Evolutionary conservation across 2,797 vertebrate genomes (phyloP).

Genomic region (Danio choprae): DNA sequence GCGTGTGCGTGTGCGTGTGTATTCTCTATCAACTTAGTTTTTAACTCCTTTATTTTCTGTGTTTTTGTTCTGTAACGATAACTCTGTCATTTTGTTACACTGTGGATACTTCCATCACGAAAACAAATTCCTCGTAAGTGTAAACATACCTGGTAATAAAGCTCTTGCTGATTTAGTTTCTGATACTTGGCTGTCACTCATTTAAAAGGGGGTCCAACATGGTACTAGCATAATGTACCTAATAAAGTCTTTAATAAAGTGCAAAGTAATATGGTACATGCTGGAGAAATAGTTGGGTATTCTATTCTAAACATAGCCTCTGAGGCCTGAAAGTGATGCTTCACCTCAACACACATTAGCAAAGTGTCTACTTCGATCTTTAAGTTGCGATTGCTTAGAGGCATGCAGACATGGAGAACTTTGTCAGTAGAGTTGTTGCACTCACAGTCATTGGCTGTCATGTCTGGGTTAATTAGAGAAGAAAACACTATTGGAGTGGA

Average conservation of each 20-base stretch:
- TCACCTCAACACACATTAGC: not conserved
- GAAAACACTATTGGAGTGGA: constrained; percentile 25
- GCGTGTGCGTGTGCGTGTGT: no score
- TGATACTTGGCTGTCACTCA: no score
- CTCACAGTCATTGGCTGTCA: constrained; percentile 30
- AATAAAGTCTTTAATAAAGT: not conserved
- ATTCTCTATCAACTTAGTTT: no score
- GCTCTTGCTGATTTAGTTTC: no score
- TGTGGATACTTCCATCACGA: no score
- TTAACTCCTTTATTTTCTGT: no score
- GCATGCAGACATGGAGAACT: constrained; percentile 1
- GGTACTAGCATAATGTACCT: no score
- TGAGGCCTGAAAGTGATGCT: constrained; percentile 1
- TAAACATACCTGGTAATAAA: no score
- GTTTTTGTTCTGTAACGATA: no score
- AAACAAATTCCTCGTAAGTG: no score
- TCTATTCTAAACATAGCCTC: not conserved
- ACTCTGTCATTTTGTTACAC: no score
- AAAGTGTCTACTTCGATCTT: constrained; percentile 1
- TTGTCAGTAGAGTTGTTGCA: constrained; percentile 14
- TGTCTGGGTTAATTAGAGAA: constrained; percentile 50
- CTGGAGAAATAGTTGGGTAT: not conserved
- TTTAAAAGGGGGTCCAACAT: no score
- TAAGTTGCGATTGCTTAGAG: constrained; percentile 12
- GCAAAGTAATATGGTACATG: not conserved